These are phyloP conservation scores for Heliangelus exortis DNA, from an alignment of 2,797 vertebrate genomes.

Conservation along the genomic window DNA sequence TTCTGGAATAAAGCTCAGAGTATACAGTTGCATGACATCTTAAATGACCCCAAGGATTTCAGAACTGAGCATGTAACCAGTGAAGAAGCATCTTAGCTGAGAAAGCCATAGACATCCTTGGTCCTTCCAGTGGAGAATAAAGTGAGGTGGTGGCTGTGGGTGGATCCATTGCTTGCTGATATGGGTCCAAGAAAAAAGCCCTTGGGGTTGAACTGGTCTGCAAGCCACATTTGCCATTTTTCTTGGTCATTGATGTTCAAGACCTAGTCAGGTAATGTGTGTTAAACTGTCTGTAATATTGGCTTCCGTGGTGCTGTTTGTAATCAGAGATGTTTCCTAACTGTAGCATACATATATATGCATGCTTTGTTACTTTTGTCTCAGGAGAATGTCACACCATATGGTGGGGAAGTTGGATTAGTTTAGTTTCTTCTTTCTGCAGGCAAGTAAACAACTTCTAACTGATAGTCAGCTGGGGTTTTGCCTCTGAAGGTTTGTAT, in stretches of 20 bases:
- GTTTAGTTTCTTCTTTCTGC: slow-evolving; percentile 45
- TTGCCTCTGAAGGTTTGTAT: slow-evolving; percentile 35
- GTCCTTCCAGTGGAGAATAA: not conserved
- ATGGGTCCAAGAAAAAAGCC: not conserved
- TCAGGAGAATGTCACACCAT: slow-evolving; percentile 18
- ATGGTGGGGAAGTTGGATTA: slow-evolving; percentile 27
- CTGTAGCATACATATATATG: accelerated
- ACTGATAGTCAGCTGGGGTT: slow-evolving; percentile 29
- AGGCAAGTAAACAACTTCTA: slow-evolving; percentile 26
- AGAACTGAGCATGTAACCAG: not conserved
- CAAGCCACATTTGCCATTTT: not conserved
- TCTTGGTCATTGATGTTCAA: not conserved
- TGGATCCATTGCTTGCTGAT: not conserved
- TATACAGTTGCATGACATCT: not conserved
- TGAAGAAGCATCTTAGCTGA: not conserved
- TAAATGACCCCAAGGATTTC: not conserved
- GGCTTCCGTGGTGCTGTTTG: not conserved
- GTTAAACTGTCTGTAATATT: not conserved
- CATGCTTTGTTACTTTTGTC: not conserved
- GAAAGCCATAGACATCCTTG: not conserved
- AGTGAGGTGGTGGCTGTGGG: accelerated
- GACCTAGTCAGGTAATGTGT: not conserved
- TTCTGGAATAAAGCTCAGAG: not conserved
- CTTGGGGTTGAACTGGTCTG: not conserved
- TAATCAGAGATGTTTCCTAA: not conserved